Base-by-base conservation (phyloP, 2,797 vertebrate genomes). In the Sebastes baramenuke region DNA sequence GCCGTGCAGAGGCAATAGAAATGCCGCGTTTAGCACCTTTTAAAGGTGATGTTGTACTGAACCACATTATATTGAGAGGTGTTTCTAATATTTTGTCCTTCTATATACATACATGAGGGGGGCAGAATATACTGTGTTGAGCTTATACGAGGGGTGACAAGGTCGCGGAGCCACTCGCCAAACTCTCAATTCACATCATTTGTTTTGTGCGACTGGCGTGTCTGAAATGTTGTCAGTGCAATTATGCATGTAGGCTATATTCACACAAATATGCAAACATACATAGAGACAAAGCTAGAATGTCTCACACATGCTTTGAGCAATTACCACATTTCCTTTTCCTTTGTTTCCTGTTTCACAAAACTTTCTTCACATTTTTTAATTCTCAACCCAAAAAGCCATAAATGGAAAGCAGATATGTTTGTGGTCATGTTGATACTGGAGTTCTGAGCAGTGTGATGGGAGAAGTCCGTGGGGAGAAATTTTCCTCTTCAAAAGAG, bases 401-500 rank as follows among this genome's bases (percentile, higher is more conserved):
- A 2, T 18, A 24, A 80, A 79, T 85, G 42, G 70, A 85, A 70
- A 73, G 54, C 64, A 65, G 60, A 30, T 49, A 27, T 81, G 81
- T 85, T 78, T 81, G 84, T 65, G 73, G 55, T 72, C 14, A 29
- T 60, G 76, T 52, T 80, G 75, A 75, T 75, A 10, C 60, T 24
- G 80, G 64, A 64, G 59, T 65, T 82, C 36, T 72, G 65, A 75
- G 72, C 56, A 55, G 5, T 61, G 76, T 29, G 77, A 82, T 74
- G 32, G 65, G 66, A 67, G 62, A 79, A 58, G 59, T 89, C 90
- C 86, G 66, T 1, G 13, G 90, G 89, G 87, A 91, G 65, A 67
- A 18, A 36, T 59, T 42, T 78, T 87, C 42, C 65, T 88, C 84
- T 87, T 85, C 87, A 87, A 82, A 88, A 81, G 77, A 90, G 56